Evolutionary conservation across 2,113 vertebrate species (phyloP), one percentile per base, ranked within the genome.

Genomic region (Cichladusa arquata): DNA sequence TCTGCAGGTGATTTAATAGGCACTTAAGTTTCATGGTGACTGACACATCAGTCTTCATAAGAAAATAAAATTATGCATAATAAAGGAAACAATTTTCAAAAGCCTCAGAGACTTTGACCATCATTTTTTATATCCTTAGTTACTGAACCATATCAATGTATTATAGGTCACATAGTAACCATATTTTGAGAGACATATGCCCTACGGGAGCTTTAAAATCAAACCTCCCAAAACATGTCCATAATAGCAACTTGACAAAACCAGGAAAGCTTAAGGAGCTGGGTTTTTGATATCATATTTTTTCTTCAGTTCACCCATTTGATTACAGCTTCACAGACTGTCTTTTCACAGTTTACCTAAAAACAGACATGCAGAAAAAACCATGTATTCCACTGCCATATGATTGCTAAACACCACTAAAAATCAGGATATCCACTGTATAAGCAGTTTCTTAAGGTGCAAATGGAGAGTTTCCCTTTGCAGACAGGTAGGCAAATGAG

Each of bases 1-100:
- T 26, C 84, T 69, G 45, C 74, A 85, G 66, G 81, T 90, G 85
- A 95, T 90, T 91, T 90, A 93, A 81, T 12, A 76, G 17, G 48
- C 53, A 88, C 58, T 85, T 79, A 64, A 81, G n/a, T 78, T 92
- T 82, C 26, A n/a, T 10, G 23, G 65, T n/a, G 33, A 90, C 47
- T 29, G 64, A 70, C 26, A 66, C 6, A 36, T 53, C 26, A 28
- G 45, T 25, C 34, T 47, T 80, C 14, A 1, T 23, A 62, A 66
- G 58, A 88, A 93, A 88, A 36, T 42, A 83, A 45, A 86, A 88
- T 20, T 62, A 58, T 53, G 42, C 36, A 51, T 54, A 90, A 92
- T 50, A 90, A 79, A 92, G 50, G 28, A 80, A 93, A 65, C 31
- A 24, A 48, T 69, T 85, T 93, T 72, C 48, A 73, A 86, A 92